Percentiles rank a stretch among this genome's conserved stretches.
phyloP scores from a whole-genome alignment of 1,140 invertebrate species.

The Hyles vespertilio region DNA sequence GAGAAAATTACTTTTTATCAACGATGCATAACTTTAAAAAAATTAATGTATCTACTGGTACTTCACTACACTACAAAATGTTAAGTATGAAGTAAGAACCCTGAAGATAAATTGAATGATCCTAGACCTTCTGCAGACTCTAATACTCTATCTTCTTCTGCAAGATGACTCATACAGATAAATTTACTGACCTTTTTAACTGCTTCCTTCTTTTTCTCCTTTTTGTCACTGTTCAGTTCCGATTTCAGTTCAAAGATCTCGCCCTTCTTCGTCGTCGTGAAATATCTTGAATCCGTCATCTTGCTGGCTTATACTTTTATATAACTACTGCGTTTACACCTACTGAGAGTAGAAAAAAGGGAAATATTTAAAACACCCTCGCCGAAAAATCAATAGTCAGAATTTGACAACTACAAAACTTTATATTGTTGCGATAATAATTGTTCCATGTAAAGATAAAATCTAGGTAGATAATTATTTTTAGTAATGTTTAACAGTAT shows the following conservation, averaged over 20 bases:
- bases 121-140: too few relatives aligned
- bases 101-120: too few relatives aligned
- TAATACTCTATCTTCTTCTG: neutral
- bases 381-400: constrained; percentile 6
- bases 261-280: constrained; percentile 99
- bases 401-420: constrained; percentile 1
- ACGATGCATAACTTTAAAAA: too few relatives aligned
- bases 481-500: neutral
- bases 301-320: constrained; percentile 33
- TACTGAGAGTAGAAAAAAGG: neutral
- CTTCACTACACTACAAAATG: too few relatives aligned
- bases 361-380: neutral
- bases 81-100: too few relatives aligned
- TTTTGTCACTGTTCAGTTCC: constrained; percentile 99
- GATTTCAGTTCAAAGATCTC: constrained; percentile 99
- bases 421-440: neutral
- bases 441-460: neutral
- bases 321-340: neutral
- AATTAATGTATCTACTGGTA: too few relatives aligned
- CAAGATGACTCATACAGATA: neutral
- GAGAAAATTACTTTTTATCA: too few relatives aligned
- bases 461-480: neutral
- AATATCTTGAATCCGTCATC: constrained; percentile 99
- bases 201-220: constrained; percentile 99
- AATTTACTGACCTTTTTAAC: constrained; percentile 92